phyloP scores from a whole-genome alignment of 2,888 invertebrate genomes.

The Hedychridium roseum region DNA sequence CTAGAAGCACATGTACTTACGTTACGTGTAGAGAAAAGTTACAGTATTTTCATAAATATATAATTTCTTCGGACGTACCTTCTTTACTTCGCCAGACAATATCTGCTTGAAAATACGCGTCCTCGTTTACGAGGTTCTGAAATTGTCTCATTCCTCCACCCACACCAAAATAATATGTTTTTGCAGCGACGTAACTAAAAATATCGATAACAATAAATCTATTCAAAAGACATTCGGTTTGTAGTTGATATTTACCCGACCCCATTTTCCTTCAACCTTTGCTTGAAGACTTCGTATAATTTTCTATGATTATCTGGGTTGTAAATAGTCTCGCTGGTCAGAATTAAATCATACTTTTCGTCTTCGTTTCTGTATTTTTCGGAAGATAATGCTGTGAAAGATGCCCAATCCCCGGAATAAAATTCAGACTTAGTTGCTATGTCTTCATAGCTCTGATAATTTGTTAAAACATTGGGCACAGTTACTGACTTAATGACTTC shows the following conservation, averaged over 20 bases:
- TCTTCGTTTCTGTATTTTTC: slow-evolving; percentile 52
- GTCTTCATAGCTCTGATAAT: slow-evolving; percentile 66
- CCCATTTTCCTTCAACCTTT: slow-evolving; percentile 71
- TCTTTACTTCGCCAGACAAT: slow-evolving; percentile 72
- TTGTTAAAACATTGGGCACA: slow-evolving; percentile 80
- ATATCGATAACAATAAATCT: slow-evolving; percentile 39
- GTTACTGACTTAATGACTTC: slow-evolving; percentile 85
- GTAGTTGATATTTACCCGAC: slow-evolving; percentile 64
- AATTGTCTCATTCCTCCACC: slow-evolving; percentile 87
- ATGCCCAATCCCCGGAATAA: slow-evolving; percentile 79
- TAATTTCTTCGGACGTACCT: slow-evolving; percentile 58
- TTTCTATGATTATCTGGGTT: slow-evolving; percentile 82
- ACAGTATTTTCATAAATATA: not conserved
- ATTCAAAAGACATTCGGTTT: not conserved
- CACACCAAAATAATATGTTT: slow-evolving; percentile 93
- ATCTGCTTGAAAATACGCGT: slow-evolving; percentile 67
- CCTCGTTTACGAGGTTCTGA: slow-evolving; percentile 69
- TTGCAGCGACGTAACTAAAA: slow-evolving; percentile 79
- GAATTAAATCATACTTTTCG: slow-evolving; percentile 80
- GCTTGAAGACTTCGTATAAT: slow-evolving; percentile 74
- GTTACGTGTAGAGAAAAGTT: not conserved
- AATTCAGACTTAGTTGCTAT: slow-evolving; percentile 62
- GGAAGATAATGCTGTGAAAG: slow-evolving; percentile 65
- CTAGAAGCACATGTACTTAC: slow-evolving; percentile 30
- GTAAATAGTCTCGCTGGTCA: slow-evolving; percentile 94